Conservation (phyloP, 2,888 invertebrate genomes). For the Gisinianus flammeolus region DNA sequence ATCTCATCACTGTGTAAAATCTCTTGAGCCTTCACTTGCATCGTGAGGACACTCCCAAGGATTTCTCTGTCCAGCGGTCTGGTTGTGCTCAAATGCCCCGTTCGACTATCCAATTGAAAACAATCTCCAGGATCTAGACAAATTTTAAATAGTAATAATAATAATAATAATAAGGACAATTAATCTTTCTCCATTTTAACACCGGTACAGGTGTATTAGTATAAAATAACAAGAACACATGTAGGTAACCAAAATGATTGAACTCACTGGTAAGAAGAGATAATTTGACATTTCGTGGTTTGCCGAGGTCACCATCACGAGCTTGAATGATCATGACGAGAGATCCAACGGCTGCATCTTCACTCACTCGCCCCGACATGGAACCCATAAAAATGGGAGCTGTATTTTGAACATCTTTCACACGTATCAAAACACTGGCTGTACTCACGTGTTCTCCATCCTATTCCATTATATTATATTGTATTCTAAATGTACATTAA, state of each 20-base stretch:
- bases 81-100: conserved; percentile 82
- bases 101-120: conserved; percentile 77
- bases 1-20: conserved; percentile 50
- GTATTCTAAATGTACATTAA: not conserved
- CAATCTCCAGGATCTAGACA: conserved; percentile 82
- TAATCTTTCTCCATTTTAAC: too few relatives aligned
- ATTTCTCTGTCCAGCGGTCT: conserved; percentile 85
- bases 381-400: conserved; percentile 84
- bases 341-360: conserved; percentile 83
- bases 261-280: conserved; percentile 79
- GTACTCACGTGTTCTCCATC: conserved; percentile 78
- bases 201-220: too few relatives aligned
- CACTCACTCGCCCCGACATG: conserved; percentile 76
- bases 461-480: conserved; percentile 62
- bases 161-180: not conserved
- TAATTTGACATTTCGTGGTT: conserved; percentile 77
- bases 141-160: not conserved
- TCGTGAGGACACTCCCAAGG: conserved; percentile 65
- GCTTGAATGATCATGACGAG: conserved; percentile 78
- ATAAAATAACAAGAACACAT: too few relatives aligned
- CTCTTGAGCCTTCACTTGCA: conserved; percentile 56
- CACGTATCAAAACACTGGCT: conserved; percentile 76
- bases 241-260: too few relatives aligned
- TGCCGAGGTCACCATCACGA: conserved; percentile 79
- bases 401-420: conserved; percentile 84